Percentiles rank a stretch among this genome's conserved stretches.
These are phyloP conservation scores for Nyctereutes procyonoides DNA, from an alignment of 2,113 vertebrate species.

Conservation along the genomic window DNA sequence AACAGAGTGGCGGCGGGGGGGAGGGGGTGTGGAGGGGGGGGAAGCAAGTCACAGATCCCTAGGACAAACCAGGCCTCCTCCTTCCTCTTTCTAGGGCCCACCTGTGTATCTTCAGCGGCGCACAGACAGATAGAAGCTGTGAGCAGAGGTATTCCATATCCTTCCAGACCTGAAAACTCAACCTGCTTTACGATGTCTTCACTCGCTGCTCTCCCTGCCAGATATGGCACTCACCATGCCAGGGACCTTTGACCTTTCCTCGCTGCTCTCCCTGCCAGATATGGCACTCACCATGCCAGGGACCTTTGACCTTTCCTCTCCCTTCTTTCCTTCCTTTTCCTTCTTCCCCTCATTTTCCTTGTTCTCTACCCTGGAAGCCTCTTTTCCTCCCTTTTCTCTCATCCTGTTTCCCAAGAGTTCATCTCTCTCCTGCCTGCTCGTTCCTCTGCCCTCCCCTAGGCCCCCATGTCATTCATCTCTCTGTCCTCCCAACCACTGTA, in stretches of 20 bases:
- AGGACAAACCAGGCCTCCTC: not conserved
- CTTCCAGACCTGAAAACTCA: not conserved
- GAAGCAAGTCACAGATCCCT: not conserved
- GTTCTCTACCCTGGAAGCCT: not conserved
- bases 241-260: not conserved
- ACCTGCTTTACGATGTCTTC: not conserved
- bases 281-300: not conserved
- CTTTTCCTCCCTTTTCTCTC: not conserved
- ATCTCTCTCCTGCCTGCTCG: not conserved
- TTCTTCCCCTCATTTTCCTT: not conserved
- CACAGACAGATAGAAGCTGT: not conserved
- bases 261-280: not conserved
- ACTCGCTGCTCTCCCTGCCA: not conserved
- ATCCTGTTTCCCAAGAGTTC: not conserved
- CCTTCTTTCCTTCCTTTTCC: not conserved
- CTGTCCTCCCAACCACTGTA: not conserved
- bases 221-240: not conserved
- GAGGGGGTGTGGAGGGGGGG: too few relatives aligned
- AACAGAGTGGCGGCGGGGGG: too few relatives aligned
- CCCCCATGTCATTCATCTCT: not conserved
- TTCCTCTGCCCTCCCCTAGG: not conserved
- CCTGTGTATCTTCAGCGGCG: not conserved
- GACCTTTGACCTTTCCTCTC: not conserved
- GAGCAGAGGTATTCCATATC: not conserved
- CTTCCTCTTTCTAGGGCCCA: constrained; percentile 38